phyloP scores from a whole-genome alignment of 92 coral and sea anemone genomes.

The Muricea muricata region DNA sequence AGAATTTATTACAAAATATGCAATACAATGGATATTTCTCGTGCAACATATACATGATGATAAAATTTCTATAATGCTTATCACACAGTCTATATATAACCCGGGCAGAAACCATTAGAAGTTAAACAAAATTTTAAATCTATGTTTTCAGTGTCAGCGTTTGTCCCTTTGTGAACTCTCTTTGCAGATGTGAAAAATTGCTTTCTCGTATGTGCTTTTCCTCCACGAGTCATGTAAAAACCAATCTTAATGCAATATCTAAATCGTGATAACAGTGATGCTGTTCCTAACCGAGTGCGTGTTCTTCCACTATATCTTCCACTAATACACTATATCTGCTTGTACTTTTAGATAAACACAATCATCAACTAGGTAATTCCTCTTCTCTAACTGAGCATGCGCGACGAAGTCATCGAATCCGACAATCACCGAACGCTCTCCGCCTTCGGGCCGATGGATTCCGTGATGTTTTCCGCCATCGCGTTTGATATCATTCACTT shows the following conservation, averaged over 20 bases:
- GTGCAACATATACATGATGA: no score
- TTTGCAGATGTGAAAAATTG: no score
- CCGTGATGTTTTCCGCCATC: conserved; percentile 82
- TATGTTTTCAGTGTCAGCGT: no score
- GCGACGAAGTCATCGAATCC: conserved; percentile 91
- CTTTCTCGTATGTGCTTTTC: no score
- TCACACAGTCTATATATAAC: no score
- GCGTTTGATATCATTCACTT: conserved; percentile 94
- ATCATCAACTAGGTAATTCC: conserved; percentile 81
- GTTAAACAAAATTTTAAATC: no score
- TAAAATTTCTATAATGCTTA: no score
- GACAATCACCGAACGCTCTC: conserved; percentile 97
- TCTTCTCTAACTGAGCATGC: conserved; percentile 83
- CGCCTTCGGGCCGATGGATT: conserved; percentile 86
- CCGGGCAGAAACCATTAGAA: no score
- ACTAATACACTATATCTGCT: neutral
- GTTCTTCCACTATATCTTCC: neutral
- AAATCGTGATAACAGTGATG: no score
- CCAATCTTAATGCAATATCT: no score
- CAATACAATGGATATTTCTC: neutral
- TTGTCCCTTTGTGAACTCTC: no score
- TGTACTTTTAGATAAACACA: conserved; percentile 49
- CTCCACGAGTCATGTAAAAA: no score
- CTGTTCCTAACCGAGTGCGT: neutral
- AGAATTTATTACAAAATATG: neutral